Evolutionary conservation across 2,888 invertebrate genomes (phyloP).

Genomic region (Rhingia campestris): DNA sequence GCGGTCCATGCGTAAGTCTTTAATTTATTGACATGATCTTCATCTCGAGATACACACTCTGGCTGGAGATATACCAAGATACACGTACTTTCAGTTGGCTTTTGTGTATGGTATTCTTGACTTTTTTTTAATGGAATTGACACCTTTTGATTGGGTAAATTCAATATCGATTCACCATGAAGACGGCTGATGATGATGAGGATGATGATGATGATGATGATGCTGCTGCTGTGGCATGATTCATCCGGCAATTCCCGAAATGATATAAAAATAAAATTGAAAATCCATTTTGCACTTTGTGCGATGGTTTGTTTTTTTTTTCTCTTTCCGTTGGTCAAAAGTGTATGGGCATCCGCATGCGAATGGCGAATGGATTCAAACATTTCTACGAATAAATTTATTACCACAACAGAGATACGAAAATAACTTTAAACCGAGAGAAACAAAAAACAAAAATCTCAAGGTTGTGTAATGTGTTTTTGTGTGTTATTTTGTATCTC

Average conservation of each 20-base stretch:
- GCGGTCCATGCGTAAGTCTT: slow-evolving; percentile 60
- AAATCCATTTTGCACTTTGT: slow-evolving; percentile 45
- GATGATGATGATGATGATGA: slow-evolving; percentile 5
- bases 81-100: slow-evolving; percentile 21
- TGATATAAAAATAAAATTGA: slow-evolving; percentile 32
- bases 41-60: slow-evolving; percentile 24
- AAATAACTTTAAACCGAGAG: slow-evolving; percentile 13
- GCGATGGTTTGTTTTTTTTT: too few relatives aligned
- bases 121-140: slow-evolving; percentile 60
- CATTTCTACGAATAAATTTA: slow-evolving; percentile 70
- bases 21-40: slow-evolving; percentile 66
- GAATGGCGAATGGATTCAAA: slow-evolving; percentile 28
- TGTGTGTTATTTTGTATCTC: slow-evolving; percentile 15
- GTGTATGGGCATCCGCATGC: not conserved
- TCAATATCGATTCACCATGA: slow-evolving; percentile 61
- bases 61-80: not conserved
- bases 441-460: slow-evolving; percentile 30
- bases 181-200: not conserved
- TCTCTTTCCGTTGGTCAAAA: not conserved
- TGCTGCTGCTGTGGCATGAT: slow-evolving; percentile 37
- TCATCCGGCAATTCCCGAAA: slow-evolving; percentile 66
- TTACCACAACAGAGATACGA: slow-evolving; percentile 43
- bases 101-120: slow-evolving; percentile 28
- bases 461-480: slow-evolving; percentile 58
- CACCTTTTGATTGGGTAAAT: slow-evolving; percentile 67